Evolutionary conservation across 2,113 vertebrate species (phyloP), one percentile per base, ranked within the genome.

Genomic region (Grallaria varia): DNA sequence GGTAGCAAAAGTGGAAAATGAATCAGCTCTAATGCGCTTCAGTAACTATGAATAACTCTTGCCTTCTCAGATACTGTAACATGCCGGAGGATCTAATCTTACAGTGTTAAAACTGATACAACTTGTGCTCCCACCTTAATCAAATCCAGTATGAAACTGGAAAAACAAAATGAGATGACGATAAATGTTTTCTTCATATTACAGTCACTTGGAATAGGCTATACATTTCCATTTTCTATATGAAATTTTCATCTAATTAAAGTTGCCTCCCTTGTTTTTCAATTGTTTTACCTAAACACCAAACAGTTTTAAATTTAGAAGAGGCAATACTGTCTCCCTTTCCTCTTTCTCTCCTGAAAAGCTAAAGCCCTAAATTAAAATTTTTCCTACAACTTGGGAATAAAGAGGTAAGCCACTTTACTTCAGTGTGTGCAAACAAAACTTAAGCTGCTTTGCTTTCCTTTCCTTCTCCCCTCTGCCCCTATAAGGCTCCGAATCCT

Each of bases 101-200:
- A 27, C 10, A 44, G 16, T 3, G 4, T 37, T 37, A 24, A 4
- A 92, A 83, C 16, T 31, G 21, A 93, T 23, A 11, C 12, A 82
- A 91, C 66, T 35, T 85, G 37, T 83, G 58, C 27, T 84, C 53
- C 37, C 49, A 67, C 49, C 56, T 75, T 76, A 89, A 52, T 89
- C 30, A 89, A 82, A 59, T 39, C 82, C 58, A 88, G 39, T 83
- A 93, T 85, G 33, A 86, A 80, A 96, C 45, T 67, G n/a, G 90
- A 90, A 85, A 87, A 82, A 39, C 42, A 87, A 87, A 83, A 50
- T 28, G n/a, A 89, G 6, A 56, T 9, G 4, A 55, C 15, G 14
- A 74, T 12, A 88, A 30, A 49, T 40, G 7, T 84, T 72, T 87
- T 31, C 56, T 67, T 55, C 21, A 12, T 40, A 33, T 68, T 67